Percentiles rank a stretch among this genome's conserved stretches.
phyloP scores from a whole-genome alignment of 1,140 invertebrate species.

The Philopotamus ludificatus region DNA sequence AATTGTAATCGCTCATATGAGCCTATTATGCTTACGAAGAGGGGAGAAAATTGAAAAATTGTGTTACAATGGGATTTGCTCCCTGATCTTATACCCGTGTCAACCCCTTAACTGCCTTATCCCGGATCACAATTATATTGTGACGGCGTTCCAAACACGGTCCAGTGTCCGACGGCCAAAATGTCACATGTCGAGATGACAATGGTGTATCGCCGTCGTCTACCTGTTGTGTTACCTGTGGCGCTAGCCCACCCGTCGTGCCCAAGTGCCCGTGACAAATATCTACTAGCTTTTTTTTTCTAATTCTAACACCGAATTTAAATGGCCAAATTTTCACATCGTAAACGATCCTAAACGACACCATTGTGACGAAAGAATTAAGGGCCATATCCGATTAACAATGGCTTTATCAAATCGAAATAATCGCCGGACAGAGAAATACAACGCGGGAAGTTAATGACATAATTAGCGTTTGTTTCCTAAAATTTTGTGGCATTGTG shows the following conservation, averaged over 20 bases:
- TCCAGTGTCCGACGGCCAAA: conserved; percentile 4
- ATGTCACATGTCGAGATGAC: conserved; percentile 20
- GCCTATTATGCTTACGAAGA: too few species aligned
- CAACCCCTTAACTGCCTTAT: not conserved
- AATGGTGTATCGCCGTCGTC: conserved; percentile 15
- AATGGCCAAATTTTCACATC: conserved; percentile 26
- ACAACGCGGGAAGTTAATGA: too few species aligned
- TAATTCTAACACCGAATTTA: not conserved
- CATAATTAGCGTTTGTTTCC: too few species aligned
- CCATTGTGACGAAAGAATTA: not conserved
- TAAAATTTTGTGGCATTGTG: too few species aligned
- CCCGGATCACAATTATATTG: not conserved
- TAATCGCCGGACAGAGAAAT: too few species aligned
- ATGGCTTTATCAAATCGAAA: not conserved
- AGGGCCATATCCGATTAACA: not conserved
- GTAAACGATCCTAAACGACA: conserved; percentile 9
- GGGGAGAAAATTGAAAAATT: too few species aligned
- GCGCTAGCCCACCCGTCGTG: conserved; percentile 21
- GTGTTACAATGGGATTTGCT: too few species aligned
- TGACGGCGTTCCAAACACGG: conserved; percentile 4
- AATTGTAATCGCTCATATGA: too few species aligned
- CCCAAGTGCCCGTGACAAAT: conserved; percentile 21
- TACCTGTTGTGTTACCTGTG: conserved; percentile 25
- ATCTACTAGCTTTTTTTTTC: not conserved
- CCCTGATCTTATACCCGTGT: too few species aligned